Evolutionary conservation across 2,113 vertebrate genomes (phyloP).

Genomic region (Theristicus caerulescens): DNA sequence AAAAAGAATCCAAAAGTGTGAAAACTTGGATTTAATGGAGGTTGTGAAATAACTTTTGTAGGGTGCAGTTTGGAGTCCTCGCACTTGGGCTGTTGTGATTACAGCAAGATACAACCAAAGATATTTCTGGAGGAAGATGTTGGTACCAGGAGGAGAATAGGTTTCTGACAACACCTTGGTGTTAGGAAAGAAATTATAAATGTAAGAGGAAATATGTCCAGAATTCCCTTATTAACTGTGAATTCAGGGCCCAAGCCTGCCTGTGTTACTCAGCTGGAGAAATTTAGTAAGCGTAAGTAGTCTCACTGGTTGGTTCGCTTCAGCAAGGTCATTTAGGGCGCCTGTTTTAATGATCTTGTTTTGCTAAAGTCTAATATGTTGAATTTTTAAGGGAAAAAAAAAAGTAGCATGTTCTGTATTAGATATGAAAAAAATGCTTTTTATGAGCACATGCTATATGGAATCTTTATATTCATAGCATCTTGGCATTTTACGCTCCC

Average conservation of each 20-base stretch:
- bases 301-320: not conserved
- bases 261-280: not conserved
- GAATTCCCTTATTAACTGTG: not conserved
- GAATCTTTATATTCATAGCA: conserved; percentile 7
- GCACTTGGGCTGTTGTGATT: not conserved
- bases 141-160: not conserved
- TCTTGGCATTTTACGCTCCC: conserved; percentile 39
- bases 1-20: not conserved
- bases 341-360: not conserved
- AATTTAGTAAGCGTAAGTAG: fast-evolving
- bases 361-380: not conserved
- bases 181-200: not conserved
- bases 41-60: not conserved
- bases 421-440: not conserved
- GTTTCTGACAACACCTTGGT: not conserved
- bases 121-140: not conserved
- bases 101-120: not conserved
- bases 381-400: not conserved
- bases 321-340: not conserved
- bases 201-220: not conserved
- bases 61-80: too few species aligned
- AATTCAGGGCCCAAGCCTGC: not conserved
- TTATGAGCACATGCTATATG: not conserved
- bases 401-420: not conserved
- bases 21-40: not conserved